A percentile compares a stretch with the other conserved stretches of the same genome.
These are phyloP conservation scores for Caenorhabditis macrosperma DNA, from an alignment of 2,888 invertebrate genomes.

Conservation along the genomic window DNA sequence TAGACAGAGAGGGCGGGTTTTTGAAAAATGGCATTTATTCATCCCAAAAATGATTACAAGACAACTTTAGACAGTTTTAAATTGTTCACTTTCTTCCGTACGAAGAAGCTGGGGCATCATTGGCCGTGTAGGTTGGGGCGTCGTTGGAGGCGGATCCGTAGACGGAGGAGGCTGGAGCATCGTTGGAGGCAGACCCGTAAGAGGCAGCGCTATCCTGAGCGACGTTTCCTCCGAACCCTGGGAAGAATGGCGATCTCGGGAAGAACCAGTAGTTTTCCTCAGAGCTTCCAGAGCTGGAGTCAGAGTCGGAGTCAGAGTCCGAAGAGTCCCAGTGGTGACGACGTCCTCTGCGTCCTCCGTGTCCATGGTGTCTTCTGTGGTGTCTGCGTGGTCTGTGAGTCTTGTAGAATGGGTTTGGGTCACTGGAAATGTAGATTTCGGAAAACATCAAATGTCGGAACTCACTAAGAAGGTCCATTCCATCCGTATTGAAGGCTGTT, in stretches of 20 bases:
- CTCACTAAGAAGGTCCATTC: too few species aligned
- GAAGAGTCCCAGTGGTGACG: not conserved
- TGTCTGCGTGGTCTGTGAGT: slow-evolving; percentile 34
- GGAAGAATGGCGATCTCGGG: not conserved
- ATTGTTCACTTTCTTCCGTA: slow-evolving; percentile 21
- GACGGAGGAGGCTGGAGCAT: slow-evolving; percentile 14
- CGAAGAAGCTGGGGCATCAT: not conserved
- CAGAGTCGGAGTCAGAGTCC: slow-evolving; percentile 18
- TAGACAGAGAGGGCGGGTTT: too few species aligned
- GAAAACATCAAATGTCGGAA: not conserved
- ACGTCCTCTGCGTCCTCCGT: not conserved
- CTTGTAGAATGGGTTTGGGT: slow-evolving; percentile 25
- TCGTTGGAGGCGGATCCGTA: slow-evolving; percentile 1
- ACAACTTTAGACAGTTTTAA: not conserved
- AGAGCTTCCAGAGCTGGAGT: slow-evolving; percentile 15
- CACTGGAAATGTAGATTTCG: slow-evolving; percentile 2
- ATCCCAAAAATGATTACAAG: not conserved
- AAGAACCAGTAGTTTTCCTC: slow-evolving; percentile 6
- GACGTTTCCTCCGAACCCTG: slow-evolving; percentile 3
- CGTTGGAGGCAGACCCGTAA: slow-evolving; percentile 28
- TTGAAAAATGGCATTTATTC: not conserved
- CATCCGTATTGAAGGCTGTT: not conserved
- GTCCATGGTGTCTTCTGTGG: slow-evolving; percentile 12
- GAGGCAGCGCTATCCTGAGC: slow-evolving; percentile 18
- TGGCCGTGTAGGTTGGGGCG: not conserved